A percentile compares a stretch with the other conserved stretches of the same genome.
These are phyloP conservation scores for Cirrhinus molitorella DNA, from an alignment of 2,797 vertebrate genomes.

Conservation along the genomic window DNA sequence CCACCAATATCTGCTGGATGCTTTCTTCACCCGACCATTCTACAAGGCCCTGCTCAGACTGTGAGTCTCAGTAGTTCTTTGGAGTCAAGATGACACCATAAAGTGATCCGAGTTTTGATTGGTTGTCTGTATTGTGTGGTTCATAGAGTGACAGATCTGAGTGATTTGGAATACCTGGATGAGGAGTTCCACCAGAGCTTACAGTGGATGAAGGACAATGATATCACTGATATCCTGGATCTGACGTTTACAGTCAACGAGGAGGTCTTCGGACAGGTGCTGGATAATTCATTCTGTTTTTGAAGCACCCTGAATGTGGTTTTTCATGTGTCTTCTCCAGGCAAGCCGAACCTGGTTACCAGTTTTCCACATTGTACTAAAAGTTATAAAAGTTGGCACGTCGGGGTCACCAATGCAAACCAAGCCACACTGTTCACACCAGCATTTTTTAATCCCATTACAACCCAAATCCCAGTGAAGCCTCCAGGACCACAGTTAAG, in stretches of 20 bases:
- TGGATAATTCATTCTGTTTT: background rate
- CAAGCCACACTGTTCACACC: background rate
- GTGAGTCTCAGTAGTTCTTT: conserved; percentile 77
- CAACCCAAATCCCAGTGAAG: background rate
- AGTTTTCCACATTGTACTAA: background rate
- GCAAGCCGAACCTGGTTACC: background rate
- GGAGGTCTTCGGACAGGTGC: conserved; percentile 97
- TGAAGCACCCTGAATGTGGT: background rate
- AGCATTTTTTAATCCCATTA: background rate
- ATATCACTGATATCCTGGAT: conserved; percentile 96
- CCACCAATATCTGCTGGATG: conserved; percentile 96
- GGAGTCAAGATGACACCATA: background rate
- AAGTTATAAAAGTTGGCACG: background rate
- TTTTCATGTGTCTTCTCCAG: too few species aligned
- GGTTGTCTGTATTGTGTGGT: conserved; percentile 19
- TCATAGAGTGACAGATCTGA: conserved; percentile 90
- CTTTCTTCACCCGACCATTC: conserved; percentile 88
- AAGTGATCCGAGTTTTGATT: background rate
- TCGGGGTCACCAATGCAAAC: background rate
- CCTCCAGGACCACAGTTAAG: background rate
- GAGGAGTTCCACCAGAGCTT: conserved; percentile 98
- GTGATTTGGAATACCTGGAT: conserved; percentile 95
- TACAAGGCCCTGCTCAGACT: conserved; percentile 95
- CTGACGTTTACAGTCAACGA: conserved; percentile 98
- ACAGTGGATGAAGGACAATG: conserved; percentile 99